Evolutionary conservation across 2,113 vertebrate species (phyloP), one percentile per base, ranked within the genome.

Genomic region (Cricetomys ansorgei): DNA sequence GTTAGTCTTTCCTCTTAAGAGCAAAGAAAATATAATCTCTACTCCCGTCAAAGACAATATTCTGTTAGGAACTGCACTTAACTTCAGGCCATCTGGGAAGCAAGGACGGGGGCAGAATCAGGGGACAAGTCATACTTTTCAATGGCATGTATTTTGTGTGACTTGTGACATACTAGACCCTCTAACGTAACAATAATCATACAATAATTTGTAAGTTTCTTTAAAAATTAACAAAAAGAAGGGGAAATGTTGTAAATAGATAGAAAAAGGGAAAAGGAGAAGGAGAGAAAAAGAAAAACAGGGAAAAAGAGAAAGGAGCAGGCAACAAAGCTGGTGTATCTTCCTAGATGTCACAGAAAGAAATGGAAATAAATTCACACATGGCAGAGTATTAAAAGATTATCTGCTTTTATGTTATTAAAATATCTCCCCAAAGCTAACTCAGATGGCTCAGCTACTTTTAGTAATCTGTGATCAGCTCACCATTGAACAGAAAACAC

Each of bases 21-120:
- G 91, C 80, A 97, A 95, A 96, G 81, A 70, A 57, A 43, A 40
- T 10, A 67, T 81, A n/a, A 84, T 85, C 86, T 89, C 31, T 97
- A 84, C 88, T 81, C 73, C 31, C 88, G 57, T 80, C 89, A 89
- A 72, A 83, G 55, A 77, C 83, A 64, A 13, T 86, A 59, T 43
- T 94, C 34, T 91, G 43, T 69, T 89, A 91, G 53, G 70, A 92
- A 34, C 7, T 40, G 23, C 3, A 59, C 5, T 12, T 3, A 27
- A 16, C 37, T 40, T 59, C 53, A 57, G 11, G 3, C 23, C 21
- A 59, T 59, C 37, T 81, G 12, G 0, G 37, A n/a, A 59, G 19
- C 37, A 81, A 59, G 5, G 6, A 23, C 2, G 1, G 64, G 9
- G 27, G 23, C 17, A 84, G 40, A 45, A 64, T 64, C 27, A 64